Conservation (phyloP, 2,113 vertebrate species). For the Menidia beryllina region DNA sequence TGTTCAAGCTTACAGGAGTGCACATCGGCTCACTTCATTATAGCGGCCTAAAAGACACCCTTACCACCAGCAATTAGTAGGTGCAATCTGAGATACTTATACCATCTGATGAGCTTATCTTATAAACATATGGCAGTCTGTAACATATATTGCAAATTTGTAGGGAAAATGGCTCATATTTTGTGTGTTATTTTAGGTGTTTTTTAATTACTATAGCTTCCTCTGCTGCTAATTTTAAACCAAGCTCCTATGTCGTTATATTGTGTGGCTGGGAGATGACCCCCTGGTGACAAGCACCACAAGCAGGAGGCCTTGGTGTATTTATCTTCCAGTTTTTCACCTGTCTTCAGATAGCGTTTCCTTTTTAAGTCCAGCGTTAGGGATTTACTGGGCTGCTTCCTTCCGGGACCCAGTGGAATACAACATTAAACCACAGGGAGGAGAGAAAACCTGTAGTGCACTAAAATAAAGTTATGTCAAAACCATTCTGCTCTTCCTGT, state of each 20-base stretch:
- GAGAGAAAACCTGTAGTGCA: conserved; percentile 87
- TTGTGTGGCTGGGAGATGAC: conserved; percentile 61
- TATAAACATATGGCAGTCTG: conserved; percentile 48
- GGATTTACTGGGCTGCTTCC: conserved; percentile 92
- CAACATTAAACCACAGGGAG: conserved; percentile 93
- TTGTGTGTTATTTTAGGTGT: conserved; percentile 54
- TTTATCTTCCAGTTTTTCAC: conserved; percentile 89
- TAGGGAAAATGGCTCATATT: conserved; percentile 58
- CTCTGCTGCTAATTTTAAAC: conserved; percentile 76
- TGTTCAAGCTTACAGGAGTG: conserved; percentile 62
- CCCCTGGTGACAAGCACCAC: conserved; percentile 58
- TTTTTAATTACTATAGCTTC: conserved; percentile 73
- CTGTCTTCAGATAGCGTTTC: conserved; percentile 95
- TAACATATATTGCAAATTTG: conserved; percentile 48
- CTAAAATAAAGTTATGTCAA: conserved; percentile 98
- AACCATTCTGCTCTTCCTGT: conserved; percentile 96
- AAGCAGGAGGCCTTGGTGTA: conserved; percentile 62
- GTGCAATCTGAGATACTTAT: conserved; percentile 41
- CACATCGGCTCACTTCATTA: conserved; percentile 80
- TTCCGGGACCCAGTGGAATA: conserved; percentile 88
- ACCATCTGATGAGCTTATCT: conserved; percentile 35
- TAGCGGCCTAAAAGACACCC: conserved; percentile 75
- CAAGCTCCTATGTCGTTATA: conserved; percentile 57
- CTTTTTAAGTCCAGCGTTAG: conserved; percentile 88
- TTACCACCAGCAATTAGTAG: conserved; percentile 55